Evolutionary conservation across 2,113 vertebrate species (phyloP), one percentile per base, ranked within the genome.

Genomic region (Bubo bubo): DNA sequence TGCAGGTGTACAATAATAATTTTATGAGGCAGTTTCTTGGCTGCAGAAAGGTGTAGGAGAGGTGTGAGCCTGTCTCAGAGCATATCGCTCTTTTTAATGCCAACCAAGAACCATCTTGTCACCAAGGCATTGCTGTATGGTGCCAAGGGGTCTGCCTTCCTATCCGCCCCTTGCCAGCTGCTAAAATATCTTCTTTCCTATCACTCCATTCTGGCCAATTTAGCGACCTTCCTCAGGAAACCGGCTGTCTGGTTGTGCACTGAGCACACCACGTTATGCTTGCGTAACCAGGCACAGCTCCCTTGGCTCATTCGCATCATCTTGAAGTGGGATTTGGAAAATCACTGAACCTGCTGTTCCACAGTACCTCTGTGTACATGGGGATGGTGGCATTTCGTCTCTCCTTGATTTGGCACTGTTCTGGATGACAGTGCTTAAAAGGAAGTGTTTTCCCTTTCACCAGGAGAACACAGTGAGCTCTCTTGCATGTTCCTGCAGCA

Each of bases 21-120:
- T 95, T 94, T 79, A 53, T 85, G 60, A 87, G 53, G 52, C 91
- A 87, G 81, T 60, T 95, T 93, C 73, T 88, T 93, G 87, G 80
- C 90, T 91, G 21, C 76, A 81, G 56, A 64, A 63, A 72, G 77
- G 49, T 91, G 49, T 60, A 75, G 68, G 45, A 79, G 37, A 86
- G 24, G 49, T 49, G 43, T 39, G 35, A 94, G 45, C 22, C 50
- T 83, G 28, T 88, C 70, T 93, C 4, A 1, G 81, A 91, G 30
- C 43, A 52, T 79, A 85, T 43, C 74, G 77, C 19, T 91, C 49
- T 87, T 93, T 88, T 63, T 68, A 28, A 63, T 63, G 56, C 43
- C 86, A 79, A 11, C 52, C 60, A 58, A 84, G 60, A 72, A 14
- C 60, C n/a, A 23, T 35, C 52, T 79, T 77, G 64, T 89, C 73